A percentile compares a stretch with the other conserved stretches of the same genome.
Evolutionary conservation across 2,113 vertebrate genomes (phyloP).

Genomic region (Irena cyanogastra): DNA sequence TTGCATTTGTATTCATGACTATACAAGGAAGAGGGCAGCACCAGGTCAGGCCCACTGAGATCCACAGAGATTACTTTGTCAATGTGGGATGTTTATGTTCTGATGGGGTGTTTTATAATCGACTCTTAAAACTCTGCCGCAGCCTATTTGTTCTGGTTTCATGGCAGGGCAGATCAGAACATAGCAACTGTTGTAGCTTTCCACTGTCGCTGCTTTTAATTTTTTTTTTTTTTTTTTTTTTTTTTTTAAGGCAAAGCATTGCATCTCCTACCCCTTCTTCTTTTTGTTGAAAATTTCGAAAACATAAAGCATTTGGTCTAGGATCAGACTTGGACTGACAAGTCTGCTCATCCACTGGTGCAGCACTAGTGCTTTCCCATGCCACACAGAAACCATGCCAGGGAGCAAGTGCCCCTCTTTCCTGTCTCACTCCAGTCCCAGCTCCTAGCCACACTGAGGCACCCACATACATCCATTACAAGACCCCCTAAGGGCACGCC

Average conservation of each 20-base stretch:
- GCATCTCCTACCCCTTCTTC: neutral
- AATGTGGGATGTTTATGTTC: constrained; percentile 51
- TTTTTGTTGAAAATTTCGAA: neutral
- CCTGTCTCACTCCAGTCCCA: neutral
- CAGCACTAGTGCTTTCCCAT: neutral
- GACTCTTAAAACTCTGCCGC: neutral
- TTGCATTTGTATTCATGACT: constrained; percentile 63
- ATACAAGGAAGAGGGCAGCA: constrained; percentile 48
- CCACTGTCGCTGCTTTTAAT: neutral
- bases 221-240: too few relatives aligned
- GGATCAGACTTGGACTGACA: neutral
- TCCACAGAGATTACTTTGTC: constrained; percentile 56
- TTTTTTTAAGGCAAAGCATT: neutral
- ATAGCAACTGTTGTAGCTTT: neutral
- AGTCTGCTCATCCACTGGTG: neutral
- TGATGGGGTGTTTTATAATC: constrained; percentile 51
- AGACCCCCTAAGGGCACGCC: neutral
- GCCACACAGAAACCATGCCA: accelerated
- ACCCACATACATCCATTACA: neutral
- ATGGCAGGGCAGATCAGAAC: neutral
- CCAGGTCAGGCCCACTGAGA: constrained; percentile 46
- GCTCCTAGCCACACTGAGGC: neutral
- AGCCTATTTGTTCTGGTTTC: constrained; percentile 35
- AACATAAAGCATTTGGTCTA: neutral
- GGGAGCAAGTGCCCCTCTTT: neutral